Evolutionary conservation across 2,888 invertebrate genomes (phyloP).

Genomic region (Aleiodes alternator): DNA sequence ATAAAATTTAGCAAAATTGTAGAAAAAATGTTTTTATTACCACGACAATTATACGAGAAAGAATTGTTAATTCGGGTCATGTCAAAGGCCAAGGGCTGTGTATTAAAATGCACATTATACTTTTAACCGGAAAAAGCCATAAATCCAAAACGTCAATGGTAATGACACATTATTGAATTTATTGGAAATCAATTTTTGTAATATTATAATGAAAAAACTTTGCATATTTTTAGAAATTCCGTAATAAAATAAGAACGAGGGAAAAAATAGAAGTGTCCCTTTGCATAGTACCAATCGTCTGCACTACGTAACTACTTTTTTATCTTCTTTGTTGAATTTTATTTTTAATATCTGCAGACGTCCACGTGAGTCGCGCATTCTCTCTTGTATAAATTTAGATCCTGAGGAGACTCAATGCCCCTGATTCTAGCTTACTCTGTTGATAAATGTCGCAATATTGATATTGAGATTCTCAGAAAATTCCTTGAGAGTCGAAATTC

Average conservation of each 20-base stretch:
- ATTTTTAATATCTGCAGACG: constrained; percentile 70
- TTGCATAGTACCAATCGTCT: not conserved
- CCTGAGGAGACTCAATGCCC: constrained; percentile 34
- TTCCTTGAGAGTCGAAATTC: too few species aligned
- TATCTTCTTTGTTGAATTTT: constrained; percentile 64
- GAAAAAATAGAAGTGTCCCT: constrained; percentile 8
- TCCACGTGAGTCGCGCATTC: constrained; percentile 59
- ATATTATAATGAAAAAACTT: not conserved
- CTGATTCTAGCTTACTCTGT: too few species aligned
- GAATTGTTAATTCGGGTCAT: constrained; percentile 2
- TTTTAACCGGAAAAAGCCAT: too few species aligned
- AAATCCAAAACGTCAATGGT: not conserved
- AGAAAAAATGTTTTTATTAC: not conserved
- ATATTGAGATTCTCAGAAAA: too few species aligned
- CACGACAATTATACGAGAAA: not conserved
- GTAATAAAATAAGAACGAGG: too few species aligned
- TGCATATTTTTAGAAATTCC: constrained; percentile 14
- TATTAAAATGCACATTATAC: not conserved
- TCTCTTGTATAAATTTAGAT: constrained; percentile 49
- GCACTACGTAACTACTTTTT: constrained; percentile 43
- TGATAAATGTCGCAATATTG: too few species aligned
- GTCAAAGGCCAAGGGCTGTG: constrained; percentile 9
- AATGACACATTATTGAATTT: constrained; percentile 14
- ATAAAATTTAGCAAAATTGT: not conserved
- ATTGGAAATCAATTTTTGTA: not conserved